Evolutionary conservation across 2,888 invertebrate species (phyloP), one percentile per base, ranked within the genome.

Genomic region (Scaptomyza caliginosa): DNA sequence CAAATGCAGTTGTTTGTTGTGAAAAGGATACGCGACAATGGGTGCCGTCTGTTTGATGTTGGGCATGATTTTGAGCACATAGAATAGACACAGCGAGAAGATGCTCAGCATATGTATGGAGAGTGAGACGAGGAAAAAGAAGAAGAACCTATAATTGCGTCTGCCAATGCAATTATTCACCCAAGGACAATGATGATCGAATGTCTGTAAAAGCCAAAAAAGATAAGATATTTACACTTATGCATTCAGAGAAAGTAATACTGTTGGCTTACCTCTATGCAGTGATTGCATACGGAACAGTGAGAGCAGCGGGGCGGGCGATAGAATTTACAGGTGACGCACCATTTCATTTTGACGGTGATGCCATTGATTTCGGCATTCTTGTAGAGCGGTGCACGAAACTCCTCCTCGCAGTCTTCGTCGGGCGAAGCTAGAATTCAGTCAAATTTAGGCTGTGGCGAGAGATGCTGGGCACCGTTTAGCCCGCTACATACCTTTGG

Each of bases 341-440:
- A 99, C 99, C 99, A 99, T 93, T 99, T 99, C 99, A 99, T 99
- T 71, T 99, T 95, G 68, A 99, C 98, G 11, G 98, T 98, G 80
- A 99, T 98, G 67, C 99, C 99, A 92, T 98, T 98, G 83, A 99
- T 98, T 92, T 99, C 99, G 74, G 99, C 98, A 92, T 96, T 98
- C 92, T 97, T 98, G 92, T 99, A 99, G 67, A 99, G 93, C 8
- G 98, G 98, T 67, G 99, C 98, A 87, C 98, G 94, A 90, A 98
- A 97, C 92, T 99, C 99, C 92, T 99, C 99, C 92, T 98, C 98
- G 85, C 96, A 94, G 91, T 98, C 98, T 94, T 99, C 98, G 93
- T 98, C 97, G 93, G 97, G 96, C 92, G 96, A 96, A 88, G 98
- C 98, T 98, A 76, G 42, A 88, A 88, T 79, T 36, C 72, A 73